phyloP scores from a whole-genome alignment of 2,797 vertebrate genomes.

The Natrix natrix region DNA sequence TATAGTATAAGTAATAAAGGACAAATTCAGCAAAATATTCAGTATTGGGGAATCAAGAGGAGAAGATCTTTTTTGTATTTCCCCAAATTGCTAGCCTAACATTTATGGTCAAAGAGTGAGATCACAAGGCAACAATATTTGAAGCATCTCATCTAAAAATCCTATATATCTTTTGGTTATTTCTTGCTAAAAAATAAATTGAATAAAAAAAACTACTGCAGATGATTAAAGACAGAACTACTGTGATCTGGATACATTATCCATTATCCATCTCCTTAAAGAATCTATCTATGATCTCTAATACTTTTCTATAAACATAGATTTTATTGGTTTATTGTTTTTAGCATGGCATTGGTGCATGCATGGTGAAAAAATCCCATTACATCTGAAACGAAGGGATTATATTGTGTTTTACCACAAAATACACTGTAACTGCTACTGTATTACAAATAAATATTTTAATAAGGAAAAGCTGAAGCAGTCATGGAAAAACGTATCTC shows the following conservation, averaged over 20 bases:
- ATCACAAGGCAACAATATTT: conserved; percentile 11
- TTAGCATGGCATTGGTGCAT: conserved; percentile 11
- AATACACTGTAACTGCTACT: conserved; percentile 32
- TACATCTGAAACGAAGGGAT: conserved; percentile 14
- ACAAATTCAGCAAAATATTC: conserved; percentile 33
- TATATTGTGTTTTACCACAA: conserved; percentile 21
- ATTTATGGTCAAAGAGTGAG: conserved; percentile 4
- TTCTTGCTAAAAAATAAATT: neutral
- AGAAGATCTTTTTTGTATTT: neutral
- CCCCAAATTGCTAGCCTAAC: conserved; percentile 23
- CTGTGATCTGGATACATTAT: neutral
- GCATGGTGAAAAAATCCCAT: neutral
- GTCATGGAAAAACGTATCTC: conserved; percentile 21
- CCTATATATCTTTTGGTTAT: neutral
- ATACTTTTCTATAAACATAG: neutral
- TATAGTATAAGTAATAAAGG: conserved; percentile 28
- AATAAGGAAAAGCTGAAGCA: conserved; percentile 23
- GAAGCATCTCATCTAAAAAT: conserved; percentile 22
- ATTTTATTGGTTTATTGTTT: conserved; percentile 16
- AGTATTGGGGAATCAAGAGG: conserved; percentile 7
- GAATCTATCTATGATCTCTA: neutral
- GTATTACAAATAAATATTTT: conserved; percentile 36
- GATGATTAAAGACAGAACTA: neutral
- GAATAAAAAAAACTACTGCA: conserved; percentile 9
- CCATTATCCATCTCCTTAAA: neutral